These are phyloP conservation scores for Ursus arctos DNA, from an alignment of 2,113 vertebrate species.

Conservation along the genomic window DNA sequence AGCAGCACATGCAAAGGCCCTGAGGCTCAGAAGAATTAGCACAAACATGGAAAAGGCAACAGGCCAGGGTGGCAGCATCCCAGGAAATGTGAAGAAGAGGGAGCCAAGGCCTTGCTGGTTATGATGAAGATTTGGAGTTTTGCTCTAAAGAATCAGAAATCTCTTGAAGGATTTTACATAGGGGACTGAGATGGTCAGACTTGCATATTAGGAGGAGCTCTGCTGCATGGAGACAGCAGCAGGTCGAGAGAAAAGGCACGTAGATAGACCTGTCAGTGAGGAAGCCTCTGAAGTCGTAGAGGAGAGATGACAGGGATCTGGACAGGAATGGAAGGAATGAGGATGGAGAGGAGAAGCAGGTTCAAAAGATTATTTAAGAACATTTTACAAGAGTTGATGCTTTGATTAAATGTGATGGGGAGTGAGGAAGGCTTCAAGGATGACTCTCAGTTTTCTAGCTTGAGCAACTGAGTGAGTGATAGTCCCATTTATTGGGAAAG, in stretches of 20 bases:
- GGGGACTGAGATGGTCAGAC: not conserved
- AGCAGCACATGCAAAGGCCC: not conserved
- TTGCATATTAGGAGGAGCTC: not conserved
- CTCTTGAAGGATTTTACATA: constrained; percentile 16
- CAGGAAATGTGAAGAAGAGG: not conserved
- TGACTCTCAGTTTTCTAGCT: not conserved
- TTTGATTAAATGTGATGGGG: not conserved
- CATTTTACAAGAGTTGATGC: not conserved
- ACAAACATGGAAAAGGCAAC: not conserved
- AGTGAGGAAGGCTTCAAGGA: not conserved
- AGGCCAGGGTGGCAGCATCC: not conserved
- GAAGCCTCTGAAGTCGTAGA: not conserved
- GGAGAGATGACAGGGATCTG: not conserved
- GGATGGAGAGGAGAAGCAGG: not conserved
- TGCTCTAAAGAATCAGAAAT: not conserved
- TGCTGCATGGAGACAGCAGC: not conserved
- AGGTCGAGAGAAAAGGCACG: not conserved
- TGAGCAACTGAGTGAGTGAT: not conserved
- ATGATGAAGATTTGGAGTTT: not conserved
- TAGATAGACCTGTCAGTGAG: not conserved
- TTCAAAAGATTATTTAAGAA: not conserved
- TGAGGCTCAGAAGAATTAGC: not conserved
- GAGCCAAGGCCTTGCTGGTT: not conserved
- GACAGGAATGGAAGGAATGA: not conserved
- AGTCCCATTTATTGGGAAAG: not conserved